Evolutionary conservation across 2,888 invertebrate genomes (phyloP), one percentile per base, ranked within the genome.

Genomic region (Agapostemon virescens): DNA sequence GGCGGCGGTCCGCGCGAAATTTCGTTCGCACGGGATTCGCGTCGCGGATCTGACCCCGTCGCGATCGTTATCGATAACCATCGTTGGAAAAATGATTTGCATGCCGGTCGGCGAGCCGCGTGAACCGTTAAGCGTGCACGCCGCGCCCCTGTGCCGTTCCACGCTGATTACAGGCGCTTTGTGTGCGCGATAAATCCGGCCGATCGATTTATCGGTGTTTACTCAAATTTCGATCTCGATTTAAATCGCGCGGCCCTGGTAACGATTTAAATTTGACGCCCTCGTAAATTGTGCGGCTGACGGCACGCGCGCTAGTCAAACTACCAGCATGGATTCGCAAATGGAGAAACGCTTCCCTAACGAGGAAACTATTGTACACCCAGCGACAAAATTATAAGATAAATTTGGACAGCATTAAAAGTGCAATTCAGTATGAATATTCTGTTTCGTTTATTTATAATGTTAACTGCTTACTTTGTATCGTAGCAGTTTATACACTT

Each of bases 191-290:
- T 70, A 79, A 79, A 81, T 81, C 67, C 36, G 33, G 55, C 17
- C 42, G 40, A 20, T 55, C 80, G 81, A 81, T 81, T 71, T 79
- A 79, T 79, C 77, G 80, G 20, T 79, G 70, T 81, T 81, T 70
- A 70, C 74, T 74, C 66, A 68, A 74, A 74, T 74, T 79, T 79
- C 55, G 36, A 45, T 69, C 80, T 11, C 58, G 69, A 73, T 69
- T 74, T 79, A 78, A 78, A 72, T 80, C 61, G 52, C 63, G 9
- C 63, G 9, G 15, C 42, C 23, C 15, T 17, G 66, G 40, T 52
- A 58, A 76, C 49, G 30, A 30, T 67, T 49, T 69, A 40, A 49
- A 77, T 58, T 55, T 15, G 45, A 49, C 70, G 66, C 58, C 20
- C 11, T 38, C 69, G 69, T 70, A 69, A 77, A 79, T 77, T 45